Evolutionary conservation across 2,797 vertebrate species (phyloP).

Genomic region (Naso thynnoides): DNA sequence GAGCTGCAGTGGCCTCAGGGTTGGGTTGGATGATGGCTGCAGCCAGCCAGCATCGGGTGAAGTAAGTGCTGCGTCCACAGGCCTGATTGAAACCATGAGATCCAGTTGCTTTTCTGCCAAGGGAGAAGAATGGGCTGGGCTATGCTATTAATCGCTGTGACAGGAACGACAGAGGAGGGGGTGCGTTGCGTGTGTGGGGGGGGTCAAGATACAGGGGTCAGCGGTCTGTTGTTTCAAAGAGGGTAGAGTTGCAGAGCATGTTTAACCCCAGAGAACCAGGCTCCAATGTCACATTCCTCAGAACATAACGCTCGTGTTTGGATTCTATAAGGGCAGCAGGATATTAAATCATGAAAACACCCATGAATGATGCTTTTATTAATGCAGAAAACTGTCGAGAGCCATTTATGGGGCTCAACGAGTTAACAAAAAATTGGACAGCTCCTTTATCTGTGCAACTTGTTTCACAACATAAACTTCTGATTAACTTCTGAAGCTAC

Average conservation of each 20-base stretch:
- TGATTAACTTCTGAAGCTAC: not conserved
- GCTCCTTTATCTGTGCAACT: not conserved
- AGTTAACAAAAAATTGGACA: not conserved
- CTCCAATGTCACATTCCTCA: slow-evolving; percentile 75
- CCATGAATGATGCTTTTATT: slow-evolving; percentile 2
- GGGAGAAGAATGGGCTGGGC: slow-evolving; percentile 55
- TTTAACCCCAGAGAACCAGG: slow-evolving; percentile 66
- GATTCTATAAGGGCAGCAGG: slow-evolving; percentile 26
- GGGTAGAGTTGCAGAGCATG: slow-evolving; percentile 76
- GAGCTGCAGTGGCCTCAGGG: slow-evolving; percentile 51
- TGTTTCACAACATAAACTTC: not conserved
- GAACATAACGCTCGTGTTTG: slow-evolving; percentile 41
- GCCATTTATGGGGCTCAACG: not conserved
- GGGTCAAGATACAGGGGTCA: slow-evolving; percentile 72
- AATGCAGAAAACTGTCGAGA: not conserved
- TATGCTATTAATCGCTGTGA: slow-evolving; percentile 76
- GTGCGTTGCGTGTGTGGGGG: not conserved
- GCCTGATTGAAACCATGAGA: slow-evolving; percentile 76
- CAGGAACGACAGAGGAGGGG: slow-evolving; percentile 56
- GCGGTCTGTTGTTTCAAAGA: slow-evolving; percentile 79
- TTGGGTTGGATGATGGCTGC: slow-evolving; percentile 45
- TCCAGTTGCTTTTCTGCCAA: slow-evolving; percentile 59
- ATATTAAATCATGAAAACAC: slow-evolving; percentile 43
- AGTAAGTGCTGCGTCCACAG: slow-evolving; percentile 44
- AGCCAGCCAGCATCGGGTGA: slow-evolving; percentile 29